phyloP scores from a whole-genome alignment of 1,140 invertebrate species.

The Drosophila kepulauana region DNA sequence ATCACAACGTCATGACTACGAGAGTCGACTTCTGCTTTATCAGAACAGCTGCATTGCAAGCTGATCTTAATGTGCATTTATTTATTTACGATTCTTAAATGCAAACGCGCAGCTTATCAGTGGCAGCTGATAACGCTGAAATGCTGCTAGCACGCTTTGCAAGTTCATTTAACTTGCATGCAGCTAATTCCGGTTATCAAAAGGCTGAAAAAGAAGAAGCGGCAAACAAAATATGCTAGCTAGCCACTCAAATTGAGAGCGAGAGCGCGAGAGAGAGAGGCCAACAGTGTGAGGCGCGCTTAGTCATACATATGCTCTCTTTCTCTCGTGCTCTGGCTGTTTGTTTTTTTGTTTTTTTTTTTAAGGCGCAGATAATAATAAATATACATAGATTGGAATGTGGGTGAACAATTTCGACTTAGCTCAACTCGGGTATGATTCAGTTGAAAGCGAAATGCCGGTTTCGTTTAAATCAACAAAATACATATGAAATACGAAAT shows the following conservation, averaged over 20 bases:
- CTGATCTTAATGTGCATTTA: constrained; percentile 10
- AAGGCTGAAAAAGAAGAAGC: background rate
- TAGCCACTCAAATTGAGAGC: constrained; percentile 6
- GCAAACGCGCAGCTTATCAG: constrained; percentile 13
- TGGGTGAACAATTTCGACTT: constrained; percentile 26
- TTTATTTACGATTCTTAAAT: background rate
- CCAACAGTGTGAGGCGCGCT: background rate
- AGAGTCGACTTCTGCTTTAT: constrained; percentile 14
- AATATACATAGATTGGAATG: constrained; percentile 28
- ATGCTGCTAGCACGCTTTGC: constrained; percentile 4
- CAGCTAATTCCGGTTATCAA: constrained; percentile 36
- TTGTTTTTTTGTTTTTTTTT: background rate
- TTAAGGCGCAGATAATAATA: constrained; percentile 12
- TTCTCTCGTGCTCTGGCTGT: constrained; percentile 3
- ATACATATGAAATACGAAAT: background rate
- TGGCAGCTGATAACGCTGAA: constrained; percentile 24
- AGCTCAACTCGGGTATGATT: background rate
- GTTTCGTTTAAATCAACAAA: constrained; percentile 3
- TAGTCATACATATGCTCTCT: constrained; percentile 28
- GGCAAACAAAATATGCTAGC: constrained; percentile 10
- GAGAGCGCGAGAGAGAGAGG: background rate
- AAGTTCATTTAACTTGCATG: constrained; percentile 36
- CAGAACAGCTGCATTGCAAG: constrained; percentile 43
- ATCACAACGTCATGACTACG: constrained; percentile 54
- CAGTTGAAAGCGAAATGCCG: constrained; percentile 18